These are phyloP conservation scores for Myopa testacea DNA, from an alignment of 2,888 invertebrate genomes.

Conservation along the genomic window DNA sequence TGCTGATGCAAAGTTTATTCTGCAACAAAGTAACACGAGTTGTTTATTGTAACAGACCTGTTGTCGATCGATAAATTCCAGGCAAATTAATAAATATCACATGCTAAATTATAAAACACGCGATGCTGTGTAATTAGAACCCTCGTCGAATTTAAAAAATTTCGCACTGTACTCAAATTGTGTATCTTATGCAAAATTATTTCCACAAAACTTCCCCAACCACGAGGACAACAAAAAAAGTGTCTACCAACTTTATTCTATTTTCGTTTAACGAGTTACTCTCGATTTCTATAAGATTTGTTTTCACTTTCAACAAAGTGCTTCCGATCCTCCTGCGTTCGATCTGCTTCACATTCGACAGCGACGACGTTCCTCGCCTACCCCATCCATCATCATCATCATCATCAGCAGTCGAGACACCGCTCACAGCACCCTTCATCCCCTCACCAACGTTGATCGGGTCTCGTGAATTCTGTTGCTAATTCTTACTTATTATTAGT, in stretches of 20 bases:
- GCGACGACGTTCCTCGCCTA: neutral
- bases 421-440: neutral
- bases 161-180: no score
- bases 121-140: no score
- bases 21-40: neutral
- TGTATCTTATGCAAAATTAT: no score
- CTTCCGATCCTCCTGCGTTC: neutral
- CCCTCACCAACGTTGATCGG: neutral
- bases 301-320: slow-evolving; percentile 22
- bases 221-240: no score
- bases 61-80: neutral
- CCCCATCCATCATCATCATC: neutral
- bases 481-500: slow-evolving; percentile 13
- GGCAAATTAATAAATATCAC: no score
- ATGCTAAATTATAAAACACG: no score
- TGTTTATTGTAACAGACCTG: neutral
- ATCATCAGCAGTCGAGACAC: neutral
- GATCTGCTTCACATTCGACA: neutral
- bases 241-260: neutral
- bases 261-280: neutral
- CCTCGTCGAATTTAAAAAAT: no score
- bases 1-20: neutral
- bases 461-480: neutral
- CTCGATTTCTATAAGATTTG: slow-evolving; percentile 14
- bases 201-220: no score